Conservation (phyloP, 2,797 vertebrate species). For the Pyrocephalus nanus region DNA sequence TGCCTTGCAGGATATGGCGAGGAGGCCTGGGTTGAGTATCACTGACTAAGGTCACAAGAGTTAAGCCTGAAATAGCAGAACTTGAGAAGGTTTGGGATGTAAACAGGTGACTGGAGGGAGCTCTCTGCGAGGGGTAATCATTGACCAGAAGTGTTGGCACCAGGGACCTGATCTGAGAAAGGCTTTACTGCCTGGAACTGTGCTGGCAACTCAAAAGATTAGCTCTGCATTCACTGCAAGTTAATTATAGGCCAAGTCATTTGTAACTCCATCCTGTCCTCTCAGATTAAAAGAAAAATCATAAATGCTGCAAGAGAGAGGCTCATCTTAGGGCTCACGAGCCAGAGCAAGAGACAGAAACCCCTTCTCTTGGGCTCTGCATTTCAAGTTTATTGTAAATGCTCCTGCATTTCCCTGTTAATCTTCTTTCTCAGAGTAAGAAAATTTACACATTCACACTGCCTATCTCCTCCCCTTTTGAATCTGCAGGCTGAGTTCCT, state of each 20-base stretch:
- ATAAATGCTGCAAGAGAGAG: neutral
- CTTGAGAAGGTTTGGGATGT: slow-evolving; percentile 49
- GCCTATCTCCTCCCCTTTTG: neutral
- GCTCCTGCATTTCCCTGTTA: neutral
- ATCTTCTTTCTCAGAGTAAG: neutral
- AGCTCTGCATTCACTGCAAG: neutral
- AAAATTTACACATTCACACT: neutral
- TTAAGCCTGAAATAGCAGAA: slow-evolving; percentile 67
- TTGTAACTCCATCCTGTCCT: neutral
- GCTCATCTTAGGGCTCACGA: neutral
- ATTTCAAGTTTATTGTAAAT: neutral
- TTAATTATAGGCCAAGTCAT: neutral
- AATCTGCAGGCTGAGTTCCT: neutral
- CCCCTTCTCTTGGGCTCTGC: neutral
- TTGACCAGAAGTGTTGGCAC: slow-evolving; percentile 25
- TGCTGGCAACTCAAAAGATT: neutral
- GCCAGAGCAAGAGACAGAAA: neutral
- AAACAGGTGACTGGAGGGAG: slow-evolving; percentile 52
- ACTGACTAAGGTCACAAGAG: slow-evolving; percentile 50
- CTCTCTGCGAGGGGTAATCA: slow-evolving; percentile 47
- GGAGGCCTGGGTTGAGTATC: slow-evolving; percentile 48
- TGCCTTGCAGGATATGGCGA: slow-evolving; percentile 41
- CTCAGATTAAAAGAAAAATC: neutral
- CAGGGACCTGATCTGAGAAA: neutral
- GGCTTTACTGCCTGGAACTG: neutral